Evolutionary conservation across 2,888 invertebrate genomes (phyloP), one percentile per base, ranked within the genome.

Genomic region (Lagria hirta): DNA sequence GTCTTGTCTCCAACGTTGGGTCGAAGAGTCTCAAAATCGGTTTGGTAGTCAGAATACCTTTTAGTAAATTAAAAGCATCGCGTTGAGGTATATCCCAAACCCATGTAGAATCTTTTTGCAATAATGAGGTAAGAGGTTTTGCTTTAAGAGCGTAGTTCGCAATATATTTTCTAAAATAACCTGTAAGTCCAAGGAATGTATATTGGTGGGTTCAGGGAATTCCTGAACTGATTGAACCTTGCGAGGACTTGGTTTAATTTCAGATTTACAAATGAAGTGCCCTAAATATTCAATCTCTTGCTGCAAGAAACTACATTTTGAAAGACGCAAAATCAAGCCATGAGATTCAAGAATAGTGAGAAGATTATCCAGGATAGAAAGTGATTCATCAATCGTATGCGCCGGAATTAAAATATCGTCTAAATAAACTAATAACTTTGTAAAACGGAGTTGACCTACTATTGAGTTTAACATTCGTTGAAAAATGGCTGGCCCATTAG

Each of bases 401-500:
- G n/a, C 14, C 7, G 37, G 37, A 14, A 36, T 35, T 6, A 36
- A n/a, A 3, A 36, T 8, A 6, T 38, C 40, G 10, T 38, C 36
- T 10, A 36, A 10, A 33, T 35, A 35, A 4, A 35, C 7, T 8
- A 36, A 35, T 5, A 35, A 33, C 13, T 35, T 35, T 6, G 4
- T 33, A 8, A 35, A 34, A 7, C 36, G 4, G 4, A 35, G n/a
- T 7, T 36, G 6, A 6, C 33, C 36, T 4, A 35, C n/a, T 10
- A 43, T 11, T 13, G 16, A 27, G 26, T 46, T 35, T 7, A 66
- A 58, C 24, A 59, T 48, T 8, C 60, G 42, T 36, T 62, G 61
- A 45, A 64, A 69, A 4, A 58, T 58, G 15, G 51, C 49, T 2
- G 62, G 62, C 1, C 64, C 62, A 24, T 65, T 65, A 1, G 54